Percentiles rank a stretch among this genome's conserved stretches.
These are phyloP conservation scores for Gymnopithys bicolor DNA, from an alignment of 2,797 vertebrate species.

Conservation along the genomic window DNA sequence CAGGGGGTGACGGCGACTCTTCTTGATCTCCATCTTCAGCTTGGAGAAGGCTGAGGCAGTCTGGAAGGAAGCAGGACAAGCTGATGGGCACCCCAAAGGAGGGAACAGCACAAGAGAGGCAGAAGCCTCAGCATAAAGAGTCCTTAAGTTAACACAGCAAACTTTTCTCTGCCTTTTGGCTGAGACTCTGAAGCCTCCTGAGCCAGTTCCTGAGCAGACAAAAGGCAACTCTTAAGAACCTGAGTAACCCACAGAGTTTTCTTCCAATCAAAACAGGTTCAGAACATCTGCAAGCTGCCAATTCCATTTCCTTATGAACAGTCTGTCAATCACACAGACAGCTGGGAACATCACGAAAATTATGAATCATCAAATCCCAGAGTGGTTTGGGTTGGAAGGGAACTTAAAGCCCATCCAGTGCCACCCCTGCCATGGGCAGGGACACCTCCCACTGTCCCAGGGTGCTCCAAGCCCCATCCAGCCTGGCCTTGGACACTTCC, in stretches of 20 bases:
- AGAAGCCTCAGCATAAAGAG: not conserved
- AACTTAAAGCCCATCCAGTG: rapidly evolving
- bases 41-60: slow-evolving; percentile 81
- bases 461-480: not conserved
- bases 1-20: slow-evolving; percentile 93
- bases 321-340: not conserved
- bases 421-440: not conserved
- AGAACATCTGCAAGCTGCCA: not conserved
- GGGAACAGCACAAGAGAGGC: not conserved
- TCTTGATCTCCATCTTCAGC: slow-evolving; percentile 91
- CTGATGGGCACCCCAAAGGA: not conserved
- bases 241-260: not conserved
- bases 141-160: not conserved
- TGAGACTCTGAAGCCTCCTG: not conserved
- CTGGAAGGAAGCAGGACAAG: slow-evolving; percentile 55
- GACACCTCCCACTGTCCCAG: not conserved
- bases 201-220: not conserved
- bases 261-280: not conserved
- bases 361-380: rapidly evolving
- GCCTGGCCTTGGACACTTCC: not conserved
- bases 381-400: not conserved
- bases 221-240: not conserved
- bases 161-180: not conserved
- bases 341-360: rapidly evolving
- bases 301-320: not conserved